phyloP scores from a whole-genome alignment of 2,888 invertebrate species.

The Trissoscelio sp. region DNA sequence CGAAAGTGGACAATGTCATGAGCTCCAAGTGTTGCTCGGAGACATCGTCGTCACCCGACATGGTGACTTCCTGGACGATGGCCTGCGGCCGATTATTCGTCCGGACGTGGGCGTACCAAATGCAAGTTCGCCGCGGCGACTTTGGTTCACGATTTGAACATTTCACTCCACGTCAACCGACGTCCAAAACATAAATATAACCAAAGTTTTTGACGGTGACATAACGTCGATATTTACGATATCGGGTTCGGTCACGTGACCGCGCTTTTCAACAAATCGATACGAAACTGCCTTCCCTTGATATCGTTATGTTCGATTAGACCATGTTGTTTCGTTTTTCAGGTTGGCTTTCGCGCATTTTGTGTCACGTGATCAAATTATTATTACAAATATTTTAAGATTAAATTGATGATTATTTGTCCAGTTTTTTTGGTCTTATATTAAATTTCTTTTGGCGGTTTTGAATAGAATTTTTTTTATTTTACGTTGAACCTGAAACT shows the following conservation, averaged over 20 bases:
- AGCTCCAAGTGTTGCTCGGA: slow-evolving; percentile 57
- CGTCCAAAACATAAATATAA: slow-evolving; percentile 62
- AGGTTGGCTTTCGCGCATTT: slow-evolving; percentile 23
- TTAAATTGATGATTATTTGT: too few relatives aligned
- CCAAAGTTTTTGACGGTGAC: slow-evolving; percentile 63
- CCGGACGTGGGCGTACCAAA: neutral
- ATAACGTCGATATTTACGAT: slow-evolving; percentile 66
- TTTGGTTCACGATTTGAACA: neutral
- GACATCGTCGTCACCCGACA: slow-evolving; percentile 58
- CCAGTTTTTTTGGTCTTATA: too few relatives aligned
- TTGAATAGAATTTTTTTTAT: too few relatives aligned
- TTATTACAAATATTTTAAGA: too few relatives aligned
- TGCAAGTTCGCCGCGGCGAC: neutral
- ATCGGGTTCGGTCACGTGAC: slow-evolving; percentile 59
- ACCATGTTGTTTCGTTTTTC: neutral
- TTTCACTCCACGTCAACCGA: slow-evolving; percentile 28
- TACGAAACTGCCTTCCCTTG: slow-evolving; percentile 57
- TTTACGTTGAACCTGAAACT: too few relatives aligned
- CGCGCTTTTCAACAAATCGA: slow-evolving; percentile 55
- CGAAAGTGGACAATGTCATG: slow-evolving; percentile 63
- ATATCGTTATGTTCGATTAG: slow-evolving; percentile 58
- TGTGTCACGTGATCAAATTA: too few relatives aligned
- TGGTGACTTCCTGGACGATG: slow-evolving; percentile 25
- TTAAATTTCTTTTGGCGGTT: too few relatives aligned
- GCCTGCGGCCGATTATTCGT: neutral